Base-by-base conservation (phyloP, 2,113 vertebrate species). In the Bubo bubo region DNA sequence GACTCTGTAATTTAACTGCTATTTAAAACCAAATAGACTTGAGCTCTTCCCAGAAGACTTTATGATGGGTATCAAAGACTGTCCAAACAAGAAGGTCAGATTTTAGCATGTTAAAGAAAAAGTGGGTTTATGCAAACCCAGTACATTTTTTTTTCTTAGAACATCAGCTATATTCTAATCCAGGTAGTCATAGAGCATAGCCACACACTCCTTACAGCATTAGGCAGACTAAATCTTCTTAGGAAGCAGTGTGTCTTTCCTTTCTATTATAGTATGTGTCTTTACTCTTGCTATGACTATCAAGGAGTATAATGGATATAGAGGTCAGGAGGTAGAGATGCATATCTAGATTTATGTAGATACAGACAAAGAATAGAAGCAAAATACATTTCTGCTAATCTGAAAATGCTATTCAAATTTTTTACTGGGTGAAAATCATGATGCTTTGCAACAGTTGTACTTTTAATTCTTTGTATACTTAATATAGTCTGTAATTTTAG, bases 1-100 rank as follows among this genome's bases (percentile, higher is more conserved):
- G 32, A 85, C 39, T 95, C 92, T 88, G 71, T 94, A 94, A 88
- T 96, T 94, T 86, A 59, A 37, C 16, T 66, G 55, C 79, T 93
- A 96, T 96, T 95, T 96, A 82, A 94, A 91, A 91, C 49, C 62
- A 90, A 90, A 62, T 14, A 59, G 53, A 10, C 67, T 76, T 24
- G 10, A 93, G 50, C 12, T 71, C 26, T 94, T 96, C 87, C 89
- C 85, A 83, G 90, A 94, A 90, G 74, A 88, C 59, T 56, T 95
- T 56, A 66, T 83, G 88, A 67, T 90, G 79, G 8, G 28, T 94
- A 79, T 91, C 70, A 45, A 91, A 81, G 34, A 53, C 47, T 85
- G 70, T 41, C 66, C 87, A 93, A 95, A 93, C 53, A 76, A 73
- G 58, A 68, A 60, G 16, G 52, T 66, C 39, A 77, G 47, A 62